Conservation (phyloP, 2,888 invertebrate genomes). For the Polia nebulosa region DNA sequence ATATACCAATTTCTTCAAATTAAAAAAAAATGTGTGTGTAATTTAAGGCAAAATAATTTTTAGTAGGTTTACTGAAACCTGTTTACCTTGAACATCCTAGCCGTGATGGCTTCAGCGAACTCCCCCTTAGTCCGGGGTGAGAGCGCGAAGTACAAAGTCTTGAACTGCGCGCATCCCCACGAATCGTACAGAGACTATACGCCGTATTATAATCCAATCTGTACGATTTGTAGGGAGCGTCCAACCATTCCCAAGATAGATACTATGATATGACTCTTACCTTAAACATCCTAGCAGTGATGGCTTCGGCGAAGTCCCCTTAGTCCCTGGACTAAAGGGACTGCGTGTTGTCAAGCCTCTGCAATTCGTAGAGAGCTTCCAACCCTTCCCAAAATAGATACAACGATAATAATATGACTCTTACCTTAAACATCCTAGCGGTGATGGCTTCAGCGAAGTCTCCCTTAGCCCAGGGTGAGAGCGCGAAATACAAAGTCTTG, state of each 20-base stretch:
- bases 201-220: slow-evolving; percentile 97
- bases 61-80: too few relatives aligned
- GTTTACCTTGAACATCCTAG: slow-evolving; percentile 97
- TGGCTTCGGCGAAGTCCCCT: slow-evolving; percentile 94
- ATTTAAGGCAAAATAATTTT: too few relatives aligned
- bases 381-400: slow-evolving; percentile 94
- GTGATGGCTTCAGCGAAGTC: slow-evolving; percentile 95
- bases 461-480: slow-evolving; percentile 98
- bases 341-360: slow-evolving; percentile 97
- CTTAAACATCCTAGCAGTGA: slow-evolving; percentile 97
- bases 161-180: slow-evolving; percentile 97
- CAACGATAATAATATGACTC: too few relatives aligned
- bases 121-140: slow-evolving; percentile 98
- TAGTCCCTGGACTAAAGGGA: slow-evolving; percentile 98
- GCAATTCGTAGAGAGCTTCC: slow-evolving; percentile 96
- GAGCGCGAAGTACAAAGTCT: slow-evolving; percentile 95
- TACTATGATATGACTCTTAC: too few relatives aligned
- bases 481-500: slow-evolving; percentile 95
- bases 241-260: slow-evolving; percentile 93
- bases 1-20: too few relatives aligned
- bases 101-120: slow-evolving; percentile 95
- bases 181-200: too few relatives aligned
- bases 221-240: slow-evolving; percentile 96
- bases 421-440: slow-evolving; percentile 97
- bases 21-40: too few relatives aligned